Evolutionary conservation across 2,113 vertebrate species (phyloP).

Genomic region (Tetrax tetrax): DNA sequence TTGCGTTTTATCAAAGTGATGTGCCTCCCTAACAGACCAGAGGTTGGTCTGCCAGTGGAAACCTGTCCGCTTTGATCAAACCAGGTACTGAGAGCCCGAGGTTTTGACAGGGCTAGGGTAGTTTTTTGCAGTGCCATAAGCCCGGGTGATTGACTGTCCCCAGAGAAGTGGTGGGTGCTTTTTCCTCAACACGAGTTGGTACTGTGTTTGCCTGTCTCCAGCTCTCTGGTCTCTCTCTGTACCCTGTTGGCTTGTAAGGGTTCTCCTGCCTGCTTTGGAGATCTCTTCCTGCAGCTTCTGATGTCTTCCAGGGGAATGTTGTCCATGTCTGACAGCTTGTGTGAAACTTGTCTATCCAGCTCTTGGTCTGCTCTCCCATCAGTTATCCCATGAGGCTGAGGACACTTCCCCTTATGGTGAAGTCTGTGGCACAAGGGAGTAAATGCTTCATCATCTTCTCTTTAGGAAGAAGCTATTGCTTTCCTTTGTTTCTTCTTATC

Average conservation of each 20-base stretch:
- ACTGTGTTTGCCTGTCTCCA: background rate
- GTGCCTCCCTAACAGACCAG: background rate
- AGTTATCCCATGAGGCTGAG: background rate
- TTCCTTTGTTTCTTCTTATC: background rate
- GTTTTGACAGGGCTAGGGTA: background rate
- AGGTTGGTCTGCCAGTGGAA: background rate
- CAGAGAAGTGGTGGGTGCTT: accelerated
- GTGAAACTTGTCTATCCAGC: accelerated
- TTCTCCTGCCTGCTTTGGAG: background rate
- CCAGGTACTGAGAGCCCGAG: background rate
- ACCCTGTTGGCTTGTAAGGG: background rate
- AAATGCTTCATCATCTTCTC: background rate
- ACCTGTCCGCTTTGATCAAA: background rate
- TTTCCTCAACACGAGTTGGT: background rate
- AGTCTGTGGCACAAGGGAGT: background rate
- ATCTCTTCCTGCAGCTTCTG: background rate
- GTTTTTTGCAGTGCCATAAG: background rate
- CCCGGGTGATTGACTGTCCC: accelerated
- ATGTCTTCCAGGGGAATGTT: background rate
- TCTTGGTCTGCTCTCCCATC: background rate
- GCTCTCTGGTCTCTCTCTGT: background rate
- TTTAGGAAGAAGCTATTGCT: background rate
- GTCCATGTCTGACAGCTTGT: background rate
- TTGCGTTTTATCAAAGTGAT: accelerated
- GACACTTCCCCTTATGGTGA: background rate